phyloP scores from a whole-genome alignment of 2,888 invertebrate genomes.

The Actias luna region DNA sequence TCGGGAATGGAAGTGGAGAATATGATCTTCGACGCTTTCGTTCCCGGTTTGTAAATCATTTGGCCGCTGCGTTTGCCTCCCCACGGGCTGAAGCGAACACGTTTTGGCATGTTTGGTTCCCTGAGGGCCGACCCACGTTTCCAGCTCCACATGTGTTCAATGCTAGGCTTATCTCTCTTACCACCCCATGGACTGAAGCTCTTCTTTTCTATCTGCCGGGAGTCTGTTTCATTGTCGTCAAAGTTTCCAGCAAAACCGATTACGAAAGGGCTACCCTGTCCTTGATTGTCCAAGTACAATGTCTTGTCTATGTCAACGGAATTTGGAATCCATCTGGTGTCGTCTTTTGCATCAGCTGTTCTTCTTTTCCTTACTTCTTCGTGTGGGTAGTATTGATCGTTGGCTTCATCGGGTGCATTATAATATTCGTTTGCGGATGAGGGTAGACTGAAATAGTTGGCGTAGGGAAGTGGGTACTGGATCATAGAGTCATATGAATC shows the following conservation, averaged over 20 bases:
- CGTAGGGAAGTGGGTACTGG: slow-evolving; percentile 49
- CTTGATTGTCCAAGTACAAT: slow-evolving; percentile 43
- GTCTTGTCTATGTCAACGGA: slow-evolving; percentile 52
- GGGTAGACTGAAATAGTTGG: slow-evolving; percentile 49
- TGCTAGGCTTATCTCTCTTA: slow-evolving; percentile 45
- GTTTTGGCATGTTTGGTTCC: slow-evolving; percentile 74
- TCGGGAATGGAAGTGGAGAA: slow-evolving; percentile 65
- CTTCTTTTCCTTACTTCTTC: slow-evolving; percentile 35
- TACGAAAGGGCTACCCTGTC: slow-evolving; percentile 36
- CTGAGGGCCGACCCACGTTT: slow-evolving; percentile 54
- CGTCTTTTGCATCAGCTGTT: slow-evolving; percentile 39
- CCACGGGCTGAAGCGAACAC: slow-evolving; percentile 76
- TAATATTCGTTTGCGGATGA: slow-evolving; percentile 14
- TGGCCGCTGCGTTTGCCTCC: slow-evolving; percentile 73
- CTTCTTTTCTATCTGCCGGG: slow-evolving; percentile 49
- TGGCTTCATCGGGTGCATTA: slow-evolving; percentile 22
- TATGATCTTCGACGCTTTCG: slow-evolving; percentile 59
- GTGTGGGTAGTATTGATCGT: slow-evolving; percentile 31
- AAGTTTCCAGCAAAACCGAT: slow-evolving; percentile 31
- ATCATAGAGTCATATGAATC: slow-evolving; percentile 44
- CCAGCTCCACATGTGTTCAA: slow-evolving; percentile 69
- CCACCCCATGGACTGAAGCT: slow-evolving; percentile 77
- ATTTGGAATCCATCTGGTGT: slow-evolving; percentile 48
- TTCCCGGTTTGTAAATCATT: slow-evolving; percentile 62
- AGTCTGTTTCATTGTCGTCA: slow-evolving; percentile 44